Base-by-base conservation (phyloP, 2,113 vertebrate species). In the Scortum barcoo region DNA sequence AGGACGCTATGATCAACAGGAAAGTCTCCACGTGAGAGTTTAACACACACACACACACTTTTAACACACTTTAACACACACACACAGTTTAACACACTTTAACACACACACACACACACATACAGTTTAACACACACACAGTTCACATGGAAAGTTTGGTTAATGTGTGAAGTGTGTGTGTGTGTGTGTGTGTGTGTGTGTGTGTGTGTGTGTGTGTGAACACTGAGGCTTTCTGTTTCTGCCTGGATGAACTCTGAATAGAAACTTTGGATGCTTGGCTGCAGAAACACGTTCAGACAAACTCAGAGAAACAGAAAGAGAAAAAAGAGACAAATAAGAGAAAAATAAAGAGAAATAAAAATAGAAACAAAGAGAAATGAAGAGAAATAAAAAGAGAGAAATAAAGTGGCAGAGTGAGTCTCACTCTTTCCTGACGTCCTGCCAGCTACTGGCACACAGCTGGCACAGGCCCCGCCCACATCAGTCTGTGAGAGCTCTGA, bases 181-280 rank as follows among this genome's bases (percentile, higher is more conserved):
- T 72, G 66, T 83, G 68, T 69, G 61, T 61, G 72, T 46, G 54
- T 79, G 70, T 58, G 78, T 50, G 26, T 73, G 74, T 57, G 62
- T 65, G 53, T 57, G 85, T 56, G 61, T 40, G 54, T 36, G 62
- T 62, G 69, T 54, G 50, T n/a, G 61, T 7, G 2, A 57, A 82
- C 74, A 82, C 77, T 85, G 73, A 63, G 24, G 16, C 70, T 62
- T 83, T 85, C 79, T 85, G 83, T 88, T 85, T 81, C 86, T 81
- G 33, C 88, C 38, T 44, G 44, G 42, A 38, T 76, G 72, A 88
- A 58, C 81, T 67, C 38, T 36, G 42, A 40, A 60, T 71, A 7
- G 40, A 60, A 60, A 80, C 30, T 20, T 22, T 53, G 63, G 7
- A 40, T 24, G 5, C 22, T 33, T 61, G 56, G 28, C 46, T 44